These are phyloP conservation scores for Heterodera carotae DNA, from an alignment of 1,140 invertebrate genomes.

Conservation along the genomic window DNA sequence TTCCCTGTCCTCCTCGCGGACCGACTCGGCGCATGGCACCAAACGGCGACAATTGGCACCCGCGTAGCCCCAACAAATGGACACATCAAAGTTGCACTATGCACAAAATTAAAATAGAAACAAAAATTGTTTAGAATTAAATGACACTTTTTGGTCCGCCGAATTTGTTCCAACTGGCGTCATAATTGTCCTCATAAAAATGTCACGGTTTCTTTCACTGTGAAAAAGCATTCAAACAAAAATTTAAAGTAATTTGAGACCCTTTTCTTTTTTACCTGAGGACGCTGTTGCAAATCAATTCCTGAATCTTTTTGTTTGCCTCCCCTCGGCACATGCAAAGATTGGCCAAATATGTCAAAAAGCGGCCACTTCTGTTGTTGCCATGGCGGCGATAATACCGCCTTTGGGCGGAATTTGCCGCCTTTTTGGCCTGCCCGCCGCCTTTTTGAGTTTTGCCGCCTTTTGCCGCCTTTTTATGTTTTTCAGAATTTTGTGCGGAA, in stretches of 20 bases:
- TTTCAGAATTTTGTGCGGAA: too few species aligned
- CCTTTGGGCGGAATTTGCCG: too few species aligned
- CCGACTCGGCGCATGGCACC: constrained; percentile 67
- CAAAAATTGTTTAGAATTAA: background rate
- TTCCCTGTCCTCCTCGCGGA: constrained; percentile 67
- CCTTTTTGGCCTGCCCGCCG: too few species aligned
- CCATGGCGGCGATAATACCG: too few species aligned
- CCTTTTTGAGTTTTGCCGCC: too few species aligned
- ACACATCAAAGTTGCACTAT: constrained; percentile 57
- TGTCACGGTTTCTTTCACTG: constrained; percentile 85
- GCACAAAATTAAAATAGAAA: background rate
- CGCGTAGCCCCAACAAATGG: constrained; percentile 68
- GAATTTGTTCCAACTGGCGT: constrained; percentile 17
- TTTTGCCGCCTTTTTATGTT: too few species aligned
- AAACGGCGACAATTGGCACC: constrained; percentile 62
- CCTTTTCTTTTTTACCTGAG: constrained; percentile 62
- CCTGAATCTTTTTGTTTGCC: constrained; percentile 96
- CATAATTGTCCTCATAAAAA: constrained; percentile 80
- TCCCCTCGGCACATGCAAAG: constrained; percentile 98
- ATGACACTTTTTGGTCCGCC: constrained; percentile 7
- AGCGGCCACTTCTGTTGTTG: constrained; percentile 70
- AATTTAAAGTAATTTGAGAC: background rate
- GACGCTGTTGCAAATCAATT: constrained; percentile 96
- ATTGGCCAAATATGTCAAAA: constrained; percentile 95
- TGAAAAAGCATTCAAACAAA: background rate